phyloP scores from a whole-genome alignment of 1,140 invertebrate genomes.

The Cherax destructor region DNA sequence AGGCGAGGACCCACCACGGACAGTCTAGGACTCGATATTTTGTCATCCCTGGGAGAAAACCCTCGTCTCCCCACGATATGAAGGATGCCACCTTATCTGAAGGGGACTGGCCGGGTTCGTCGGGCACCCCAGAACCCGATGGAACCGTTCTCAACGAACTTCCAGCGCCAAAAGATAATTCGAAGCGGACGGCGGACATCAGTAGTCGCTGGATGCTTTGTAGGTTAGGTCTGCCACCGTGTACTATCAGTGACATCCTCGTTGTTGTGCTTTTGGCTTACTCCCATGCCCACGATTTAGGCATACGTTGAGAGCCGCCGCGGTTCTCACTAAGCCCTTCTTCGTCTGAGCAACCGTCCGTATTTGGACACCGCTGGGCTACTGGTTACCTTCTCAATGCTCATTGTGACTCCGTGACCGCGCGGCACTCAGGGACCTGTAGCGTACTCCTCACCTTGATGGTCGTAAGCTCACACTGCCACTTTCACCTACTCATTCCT shows the following conservation, averaged over 20 bases:
- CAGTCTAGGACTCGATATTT: too few species aligned
- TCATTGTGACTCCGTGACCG: background rate
- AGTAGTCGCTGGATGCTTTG: background rate
- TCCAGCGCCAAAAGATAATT: slow-evolving; percentile 1
- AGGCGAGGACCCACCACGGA: background rate
- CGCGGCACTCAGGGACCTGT: background rate
- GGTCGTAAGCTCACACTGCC: background rate
- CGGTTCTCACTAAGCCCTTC: slow-evolving; percentile 30
- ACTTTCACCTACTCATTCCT: background rate
- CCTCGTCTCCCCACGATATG: slow-evolving; percentile 49
- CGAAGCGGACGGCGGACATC: background rate
- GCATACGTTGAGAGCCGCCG: slow-evolving; percentile 27
- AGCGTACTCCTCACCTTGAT: background rate
- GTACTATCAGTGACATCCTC: slow-evolving; percentile 37
- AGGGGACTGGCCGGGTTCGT: background rate
- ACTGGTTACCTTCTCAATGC: slow-evolving; percentile 50
- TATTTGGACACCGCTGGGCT: slow-evolving; percentile 17
- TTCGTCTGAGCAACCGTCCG: slow-evolving; percentile 28
- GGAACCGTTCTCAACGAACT: background rate
- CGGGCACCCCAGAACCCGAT: background rate
- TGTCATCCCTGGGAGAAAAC: background rate
- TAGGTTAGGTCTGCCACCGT: slow-evolving; percentile 19
- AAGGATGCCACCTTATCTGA: slow-evolving; percentile 40
- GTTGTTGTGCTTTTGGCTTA: background rate
- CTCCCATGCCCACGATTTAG: slow-evolving; percentile 20